phyloP scores from a whole-genome alignment of 2,888 invertebrate genomes.

The Spisula subtruncata region DNA sequence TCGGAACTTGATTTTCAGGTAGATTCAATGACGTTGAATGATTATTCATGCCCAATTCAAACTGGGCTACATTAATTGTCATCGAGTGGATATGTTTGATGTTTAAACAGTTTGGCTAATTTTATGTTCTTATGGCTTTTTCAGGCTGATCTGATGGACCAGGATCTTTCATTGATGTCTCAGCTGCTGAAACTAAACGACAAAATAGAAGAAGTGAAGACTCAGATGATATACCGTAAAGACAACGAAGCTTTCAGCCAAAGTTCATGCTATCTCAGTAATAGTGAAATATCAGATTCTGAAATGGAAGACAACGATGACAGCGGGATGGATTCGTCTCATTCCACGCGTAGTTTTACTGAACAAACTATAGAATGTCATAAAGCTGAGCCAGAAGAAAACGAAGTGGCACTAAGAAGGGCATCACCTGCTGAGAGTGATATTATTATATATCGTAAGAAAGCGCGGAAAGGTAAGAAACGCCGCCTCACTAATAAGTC shows the following conservation, averaged over 20 bases:
- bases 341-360: conserved; percentile 23
- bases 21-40: too few species aligned
- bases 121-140: conserved; percentile 43
- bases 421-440: conserved; percentile 50
- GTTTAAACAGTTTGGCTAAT: neutral
- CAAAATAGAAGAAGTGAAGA: conserved; percentile 84
- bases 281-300: conserved; percentile 52
- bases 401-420: conserved; percentile 43
- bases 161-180: conserved; percentile 85
- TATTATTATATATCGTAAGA: conserved; percentile 64
- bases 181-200: conserved; percentile 86
- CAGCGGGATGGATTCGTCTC: conserved; percentile 49
- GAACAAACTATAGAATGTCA: neutral
- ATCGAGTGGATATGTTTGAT: too few species aligned
- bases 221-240: conserved; percentile 42
- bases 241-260: conserved; percentile 33
- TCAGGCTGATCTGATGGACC: conserved; percentile 85
- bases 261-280: conserved; percentile 56
- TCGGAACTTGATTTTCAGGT: too few species aligned
- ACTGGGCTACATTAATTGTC: neutral
- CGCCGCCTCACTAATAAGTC: conserved; percentile 24
- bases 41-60: neutral
- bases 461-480: conserved; percentile 39
- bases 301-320: conserved; percentile 61
- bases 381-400: conserved; percentile 10